Evolutionary conservation across 1,140 invertebrate species (phyloP).

Genomic region (Oscheius sp.): DNA sequence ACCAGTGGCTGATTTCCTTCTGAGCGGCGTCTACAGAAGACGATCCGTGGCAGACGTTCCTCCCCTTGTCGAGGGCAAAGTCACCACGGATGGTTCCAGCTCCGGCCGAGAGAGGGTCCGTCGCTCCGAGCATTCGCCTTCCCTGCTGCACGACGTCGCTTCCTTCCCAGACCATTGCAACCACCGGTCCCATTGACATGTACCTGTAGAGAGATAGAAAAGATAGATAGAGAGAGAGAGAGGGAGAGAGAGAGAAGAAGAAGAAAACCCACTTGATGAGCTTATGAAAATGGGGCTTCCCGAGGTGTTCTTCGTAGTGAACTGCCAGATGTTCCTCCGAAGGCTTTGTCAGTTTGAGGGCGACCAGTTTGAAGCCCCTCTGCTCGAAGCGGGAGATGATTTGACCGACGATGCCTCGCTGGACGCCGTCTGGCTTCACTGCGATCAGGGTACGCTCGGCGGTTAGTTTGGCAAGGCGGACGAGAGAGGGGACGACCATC

Average conservation of each 20-base stretch:
- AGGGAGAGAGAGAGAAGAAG: background rate
- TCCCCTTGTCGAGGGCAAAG: background rate
- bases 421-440: constrained; percentile 95
- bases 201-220: background rate
- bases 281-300: background rate
- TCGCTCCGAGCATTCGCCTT: background rate
- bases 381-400: constrained; percentile 91
- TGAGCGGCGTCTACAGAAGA: background rate
- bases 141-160: background rate
- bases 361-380: constrained; percentile 93
- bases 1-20: background rate
- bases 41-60: background rate
- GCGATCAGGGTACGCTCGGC: no score
- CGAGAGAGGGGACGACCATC: no score
- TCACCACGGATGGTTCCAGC: background rate
- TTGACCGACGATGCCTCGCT: constrained; percentile 86
- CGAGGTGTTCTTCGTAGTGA: background rate
- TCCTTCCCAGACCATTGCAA: constrained; percentile 3
- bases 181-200: background rate
- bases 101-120: background rate
- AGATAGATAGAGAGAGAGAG: no score
- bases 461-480: no score
- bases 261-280: background rate
- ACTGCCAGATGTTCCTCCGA: constrained; percentile 21
- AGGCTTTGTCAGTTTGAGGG: constrained; percentile 75